Conservation (phyloP, 2,113 vertebrate species). For the Cyanoderma ruficeps region DNA sequence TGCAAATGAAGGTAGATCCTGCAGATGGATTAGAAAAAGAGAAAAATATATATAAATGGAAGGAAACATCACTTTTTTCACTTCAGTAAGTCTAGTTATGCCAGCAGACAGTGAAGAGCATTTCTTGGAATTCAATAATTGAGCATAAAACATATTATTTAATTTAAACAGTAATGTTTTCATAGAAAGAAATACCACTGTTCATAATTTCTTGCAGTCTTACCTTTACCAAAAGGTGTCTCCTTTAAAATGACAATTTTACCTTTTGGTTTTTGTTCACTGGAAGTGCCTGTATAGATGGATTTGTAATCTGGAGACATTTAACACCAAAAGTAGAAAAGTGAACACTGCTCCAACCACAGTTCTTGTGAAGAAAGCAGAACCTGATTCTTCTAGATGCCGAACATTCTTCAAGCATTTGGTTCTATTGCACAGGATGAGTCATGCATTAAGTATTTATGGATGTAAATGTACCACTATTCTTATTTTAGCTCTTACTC, state of each 20-base stretch:
- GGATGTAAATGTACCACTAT: conserved; percentile 18
- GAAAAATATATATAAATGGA: background rate
- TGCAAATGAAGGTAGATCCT: conserved; percentile 96
- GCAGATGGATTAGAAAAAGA: background rate
- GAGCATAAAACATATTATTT: background rate
- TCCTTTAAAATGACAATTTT: background rate
- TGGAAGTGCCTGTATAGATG: background rate
- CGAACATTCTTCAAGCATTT: conserved; percentile 7
- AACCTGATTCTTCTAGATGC: conserved; percentile 40
- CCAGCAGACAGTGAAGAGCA: background rate
- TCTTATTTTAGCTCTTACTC: conserved; percentile 15
- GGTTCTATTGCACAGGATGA: conserved; percentile 19
- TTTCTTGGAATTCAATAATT: background rate
- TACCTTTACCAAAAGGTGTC: background rate
- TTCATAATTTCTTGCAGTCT: background rate
- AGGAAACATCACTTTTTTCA: background rate
- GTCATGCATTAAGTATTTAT: conserved; percentile 54
- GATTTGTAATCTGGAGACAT: background rate
- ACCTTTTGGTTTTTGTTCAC: background rate
- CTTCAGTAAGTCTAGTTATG: background rate
- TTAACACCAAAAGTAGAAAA: conserved; percentile 12
- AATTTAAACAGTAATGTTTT: background rate
- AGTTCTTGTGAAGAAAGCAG: background rate
- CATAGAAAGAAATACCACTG: background rate
- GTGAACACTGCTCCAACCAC: background rate